Base-by-base conservation (phyloP, 1,140 invertebrate species). In the Contarinia nasturtii region DNA sequence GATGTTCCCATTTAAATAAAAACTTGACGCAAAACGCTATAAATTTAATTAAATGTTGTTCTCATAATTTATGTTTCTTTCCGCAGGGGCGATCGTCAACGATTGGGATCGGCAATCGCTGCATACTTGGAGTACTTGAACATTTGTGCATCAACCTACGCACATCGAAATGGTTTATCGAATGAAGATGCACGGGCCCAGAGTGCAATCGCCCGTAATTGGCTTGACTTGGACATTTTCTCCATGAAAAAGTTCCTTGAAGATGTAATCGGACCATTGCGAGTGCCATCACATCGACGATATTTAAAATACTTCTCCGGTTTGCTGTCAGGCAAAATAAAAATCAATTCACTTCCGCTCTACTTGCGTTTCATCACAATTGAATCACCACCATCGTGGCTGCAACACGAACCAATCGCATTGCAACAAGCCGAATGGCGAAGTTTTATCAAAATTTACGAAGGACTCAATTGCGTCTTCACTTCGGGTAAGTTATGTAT, bases 171-270 rank as follows among this genome's bases (percentile, higher is more conserved):
- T 44, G 33, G 42, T 40, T 33, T 14, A 15, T 34, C 36, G n/a
- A 48, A 49, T 46, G 49, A 46, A 43, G 49, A 48, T 43, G 22
- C 33, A 3, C 37, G 22, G 4, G 43, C 38, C 8, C 48, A 49
- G n/a, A 49, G 40, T 42, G 27, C 48, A 45, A 49, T 49, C 15
- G 44, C 34, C 1, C 14, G 38, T 21, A 50, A 50, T 42, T 48
- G 46, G 37, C 37, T 48, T 34, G 46, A 48, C 34, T 34, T 82
- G 48, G 82, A 86, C 61, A 69, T 79, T 58, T 83, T 80, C 59
- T 78, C 81, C 40, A 86, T 86, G 81, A 76, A 80, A 57, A 66
- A 75, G 53, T 86, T 81, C 60, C 76, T 79, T 53, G 78, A 84
- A 56, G 79, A 82, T 59, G 80, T 80, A 62, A 70, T 84, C 47